phyloP scores from a whole-genome alignment of 2,113 vertebrate genomes.

The Nicator chloris region DNA sequence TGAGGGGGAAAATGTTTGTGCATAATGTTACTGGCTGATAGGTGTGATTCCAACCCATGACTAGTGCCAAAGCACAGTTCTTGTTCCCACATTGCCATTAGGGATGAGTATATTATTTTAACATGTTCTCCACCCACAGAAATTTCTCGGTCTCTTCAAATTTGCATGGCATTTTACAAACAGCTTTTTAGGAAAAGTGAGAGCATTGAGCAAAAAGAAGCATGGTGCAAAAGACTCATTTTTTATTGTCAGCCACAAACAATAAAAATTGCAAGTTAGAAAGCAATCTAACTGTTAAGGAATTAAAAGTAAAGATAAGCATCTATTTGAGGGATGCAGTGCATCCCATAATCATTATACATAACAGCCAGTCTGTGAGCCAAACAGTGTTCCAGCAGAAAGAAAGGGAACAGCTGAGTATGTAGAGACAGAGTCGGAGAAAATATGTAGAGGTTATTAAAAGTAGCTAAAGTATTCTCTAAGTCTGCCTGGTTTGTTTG shows the following conservation, averaged over 20 bases:
- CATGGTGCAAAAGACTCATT: neutral
- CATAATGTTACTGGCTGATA: neutral
- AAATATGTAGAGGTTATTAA: neutral
- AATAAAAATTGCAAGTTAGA: neutral
- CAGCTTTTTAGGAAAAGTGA: constrained; percentile 36
- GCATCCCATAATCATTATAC: neutral
- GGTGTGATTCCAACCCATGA: neutral
- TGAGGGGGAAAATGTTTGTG: neutral
- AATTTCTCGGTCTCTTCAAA: neutral
- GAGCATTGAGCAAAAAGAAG: neutral
- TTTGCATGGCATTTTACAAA: neutral
- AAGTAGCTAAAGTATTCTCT: neutral
- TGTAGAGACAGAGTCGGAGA: neutral
- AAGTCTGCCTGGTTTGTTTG: neutral
- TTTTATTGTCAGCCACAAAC: neutral
- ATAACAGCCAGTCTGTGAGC: neutral
- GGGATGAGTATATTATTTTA: neutral
- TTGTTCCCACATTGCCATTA: neutral
- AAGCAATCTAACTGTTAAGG: constrained; percentile 12
- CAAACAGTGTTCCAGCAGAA: neutral
- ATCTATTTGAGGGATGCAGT: neutral
- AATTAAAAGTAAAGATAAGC: constrained; percentile 6
- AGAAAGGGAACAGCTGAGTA: neutral
- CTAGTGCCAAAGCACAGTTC: neutral
- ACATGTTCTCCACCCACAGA: neutral